These are phyloP conservation scores for Aix galericulata DNA, from an alignment of 2,113 vertebrate genomes.

Conservation along the genomic window DNA sequence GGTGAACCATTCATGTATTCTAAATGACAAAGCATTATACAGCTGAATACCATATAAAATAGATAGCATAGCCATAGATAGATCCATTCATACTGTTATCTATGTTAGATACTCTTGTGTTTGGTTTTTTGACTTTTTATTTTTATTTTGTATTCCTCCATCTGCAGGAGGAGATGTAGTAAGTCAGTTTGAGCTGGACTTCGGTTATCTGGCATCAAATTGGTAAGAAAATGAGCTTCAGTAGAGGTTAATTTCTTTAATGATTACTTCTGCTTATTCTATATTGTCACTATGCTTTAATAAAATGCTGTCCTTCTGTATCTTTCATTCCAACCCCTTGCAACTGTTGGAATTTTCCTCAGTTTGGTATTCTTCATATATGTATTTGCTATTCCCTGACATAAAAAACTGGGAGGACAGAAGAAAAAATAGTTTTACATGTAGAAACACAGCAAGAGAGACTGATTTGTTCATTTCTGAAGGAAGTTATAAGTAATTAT, in stretches of 20 bases:
- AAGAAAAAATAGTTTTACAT: background rate
- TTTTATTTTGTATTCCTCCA: background rate
- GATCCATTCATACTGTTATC: background rate
- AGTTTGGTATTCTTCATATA: background rate
- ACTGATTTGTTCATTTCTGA: background rate
- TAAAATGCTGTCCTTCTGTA: background rate
- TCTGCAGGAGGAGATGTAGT: slow-evolving; percentile 80
- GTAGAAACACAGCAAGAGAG: background rate
- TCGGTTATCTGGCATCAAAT: slow-evolving; percentile 71
- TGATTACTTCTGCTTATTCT: background rate
- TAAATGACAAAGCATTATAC: background rate
- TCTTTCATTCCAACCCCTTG: background rate
- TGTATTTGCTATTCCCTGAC: background rate
- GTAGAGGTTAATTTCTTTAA: background rate
- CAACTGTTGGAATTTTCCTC: background rate
- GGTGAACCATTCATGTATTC: background rate
- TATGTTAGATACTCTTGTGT: background rate
- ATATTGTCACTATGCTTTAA: background rate
- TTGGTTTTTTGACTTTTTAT: background rate
- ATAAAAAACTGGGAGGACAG: background rate
- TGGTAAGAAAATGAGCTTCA: slow-evolving; percentile 72
- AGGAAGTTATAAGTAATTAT: background rate
- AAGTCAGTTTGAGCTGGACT: slow-evolving; percentile 81
- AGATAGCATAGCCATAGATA: background rate
- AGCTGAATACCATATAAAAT: background rate